Conservation (phyloP, 1,140 invertebrate genomes). For the Hestina assimilis region DNA sequence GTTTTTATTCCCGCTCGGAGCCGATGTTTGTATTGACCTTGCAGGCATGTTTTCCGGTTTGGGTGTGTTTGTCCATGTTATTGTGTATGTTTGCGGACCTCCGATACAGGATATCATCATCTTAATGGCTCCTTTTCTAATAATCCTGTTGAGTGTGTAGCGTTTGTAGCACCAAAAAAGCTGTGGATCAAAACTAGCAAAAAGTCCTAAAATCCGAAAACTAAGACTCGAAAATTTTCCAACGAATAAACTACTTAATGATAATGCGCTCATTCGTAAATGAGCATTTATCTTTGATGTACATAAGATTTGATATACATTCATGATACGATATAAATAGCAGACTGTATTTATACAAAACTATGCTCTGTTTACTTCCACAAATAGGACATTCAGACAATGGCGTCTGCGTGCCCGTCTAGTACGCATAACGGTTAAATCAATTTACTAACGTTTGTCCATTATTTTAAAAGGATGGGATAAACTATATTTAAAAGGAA, state of each 20-base stretch:
- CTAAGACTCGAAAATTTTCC: background rate
- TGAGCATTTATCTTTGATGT: background rate
- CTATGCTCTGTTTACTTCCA: conserved; percentile 16
- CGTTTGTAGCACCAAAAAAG: too few relatives aligned
- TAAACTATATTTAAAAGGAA: too few relatives aligned
- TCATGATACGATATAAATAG: conserved; percentile 11
- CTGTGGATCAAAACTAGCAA: too few relatives aligned
- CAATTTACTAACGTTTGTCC: background rate
- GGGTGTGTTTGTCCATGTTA: too few relatives aligned
- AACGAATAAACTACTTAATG: background rate
- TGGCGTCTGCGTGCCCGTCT: conserved; percentile 6
- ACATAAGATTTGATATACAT: conserved; percentile 4
- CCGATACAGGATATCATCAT: too few relatives aligned
- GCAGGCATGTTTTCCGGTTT: too few relatives aligned
- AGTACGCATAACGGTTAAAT: background rate
- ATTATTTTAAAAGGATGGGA: background rate
- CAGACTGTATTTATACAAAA: conserved; percentile 4
- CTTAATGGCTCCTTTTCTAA: too few relatives aligned
- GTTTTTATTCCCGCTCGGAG: too few relatives aligned
- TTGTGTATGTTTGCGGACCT: too few relatives aligned
- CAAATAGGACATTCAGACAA: conserved; percentile 7
- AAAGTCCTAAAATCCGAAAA: too few relatives aligned
- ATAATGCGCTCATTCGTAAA: background rate
- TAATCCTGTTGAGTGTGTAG: too few relatives aligned
- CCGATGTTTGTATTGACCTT: too few relatives aligned